phyloP scores from a whole-genome alignment of 2,113 vertebrate species.

The Nansenia antarctica region DNA sequence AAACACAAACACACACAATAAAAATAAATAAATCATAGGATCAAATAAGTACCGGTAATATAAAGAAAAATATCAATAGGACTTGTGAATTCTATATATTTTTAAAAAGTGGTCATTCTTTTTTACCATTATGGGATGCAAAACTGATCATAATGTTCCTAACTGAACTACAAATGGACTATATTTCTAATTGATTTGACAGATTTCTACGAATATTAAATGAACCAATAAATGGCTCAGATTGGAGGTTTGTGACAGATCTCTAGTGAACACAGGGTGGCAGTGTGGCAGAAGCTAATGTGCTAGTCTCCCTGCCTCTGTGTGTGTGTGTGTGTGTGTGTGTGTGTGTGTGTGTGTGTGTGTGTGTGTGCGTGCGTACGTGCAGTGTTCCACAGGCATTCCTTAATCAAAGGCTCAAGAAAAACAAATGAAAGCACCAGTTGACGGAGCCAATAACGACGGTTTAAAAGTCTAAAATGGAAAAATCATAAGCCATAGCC shows the following conservation, averaged over 20 bases:
- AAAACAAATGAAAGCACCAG: neutral
- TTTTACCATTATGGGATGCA: too few species aligned
- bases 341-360: neutral
- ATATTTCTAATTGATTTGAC: too few species aligned
- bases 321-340: neutral
- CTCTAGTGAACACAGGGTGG: slow-evolving; percentile 53
- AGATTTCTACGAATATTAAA: too few species aligned
- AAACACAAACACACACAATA: too few species aligned
- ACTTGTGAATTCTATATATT: too few species aligned
- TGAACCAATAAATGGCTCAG: too few species aligned
- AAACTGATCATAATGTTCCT: too few species aligned
- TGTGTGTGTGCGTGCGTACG: neutral
- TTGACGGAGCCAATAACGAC: neutral
- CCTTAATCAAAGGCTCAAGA: slow-evolving; percentile 10
- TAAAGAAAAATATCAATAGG: too few species aligned
- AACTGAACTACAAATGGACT: too few species aligned
- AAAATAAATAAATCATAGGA: too few species aligned
- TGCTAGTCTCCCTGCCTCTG: neutral
- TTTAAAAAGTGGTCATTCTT: too few species aligned
- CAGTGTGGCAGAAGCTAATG: slow-evolving; percentile 35
- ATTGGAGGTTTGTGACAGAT: neutral
- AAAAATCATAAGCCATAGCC: neutral
- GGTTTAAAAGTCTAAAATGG: neutral
- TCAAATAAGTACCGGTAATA: too few species aligned
- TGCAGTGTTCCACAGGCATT: slow-evolving; percentile 16